phyloP scores from a whole-genome alignment of 2,797 vertebrate species.

The Hydrophis major region DNA sequence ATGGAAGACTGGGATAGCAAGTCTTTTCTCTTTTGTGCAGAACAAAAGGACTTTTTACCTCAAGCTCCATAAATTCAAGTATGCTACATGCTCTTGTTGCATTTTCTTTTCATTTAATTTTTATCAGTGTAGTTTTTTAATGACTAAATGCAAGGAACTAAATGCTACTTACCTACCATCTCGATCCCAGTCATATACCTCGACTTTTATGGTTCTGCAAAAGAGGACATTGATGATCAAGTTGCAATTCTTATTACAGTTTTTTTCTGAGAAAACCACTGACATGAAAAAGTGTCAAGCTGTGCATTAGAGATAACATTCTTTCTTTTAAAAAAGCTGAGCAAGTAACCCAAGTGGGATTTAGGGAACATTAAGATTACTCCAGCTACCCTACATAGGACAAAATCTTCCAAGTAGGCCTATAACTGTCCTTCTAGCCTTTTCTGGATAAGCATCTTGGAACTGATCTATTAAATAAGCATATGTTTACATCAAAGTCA shows the following conservation, averaged over 20 bases:
- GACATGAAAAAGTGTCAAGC: constrained; percentile 10
- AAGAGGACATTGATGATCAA: constrained; percentile 17
- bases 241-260: not conserved
- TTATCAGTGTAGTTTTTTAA: not conserved
- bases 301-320: constrained; percentile 11
- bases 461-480: not conserved
- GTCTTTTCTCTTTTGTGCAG: not conserved
- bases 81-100: not conserved
- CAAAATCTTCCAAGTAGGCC: not conserved
- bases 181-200: constrained; percentile 95
- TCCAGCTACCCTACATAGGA: not conserved
- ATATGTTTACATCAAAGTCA: not conserved
- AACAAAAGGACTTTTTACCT: not conserved
- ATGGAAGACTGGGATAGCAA: not conserved
- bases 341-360: not conserved
- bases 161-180: constrained; percentile 85
- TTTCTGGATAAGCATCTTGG: not conserved
- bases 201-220: constrained; percentile 92
- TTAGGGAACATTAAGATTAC: not conserved
- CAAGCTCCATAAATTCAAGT: not conserved
- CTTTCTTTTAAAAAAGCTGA: not conserved
- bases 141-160: not conserved
- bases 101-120: not conserved
- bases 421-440: not conserved
- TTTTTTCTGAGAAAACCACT: constrained; percentile 1